Evolutionary conservation across 2,888 invertebrate species (phyloP).

Genomic region (Tromatobia lineatoria): DNA sequence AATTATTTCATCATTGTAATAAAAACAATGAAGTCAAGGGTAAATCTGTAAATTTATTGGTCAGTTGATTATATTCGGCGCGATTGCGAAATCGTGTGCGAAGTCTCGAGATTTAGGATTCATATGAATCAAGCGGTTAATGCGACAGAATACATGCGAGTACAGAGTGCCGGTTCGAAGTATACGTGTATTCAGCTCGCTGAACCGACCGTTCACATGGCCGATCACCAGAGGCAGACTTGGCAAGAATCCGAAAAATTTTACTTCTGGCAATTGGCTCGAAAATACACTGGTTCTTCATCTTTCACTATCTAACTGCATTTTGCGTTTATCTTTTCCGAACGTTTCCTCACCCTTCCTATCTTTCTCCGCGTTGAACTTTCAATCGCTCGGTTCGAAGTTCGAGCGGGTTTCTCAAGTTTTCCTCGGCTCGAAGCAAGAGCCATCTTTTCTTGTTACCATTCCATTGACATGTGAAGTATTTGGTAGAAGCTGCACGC

Average conservation of each 20-base stretch:
- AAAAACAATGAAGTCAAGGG: conserved; percentile 4
- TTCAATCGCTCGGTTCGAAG: conserved; percentile 6
- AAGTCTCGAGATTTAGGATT: conserved; percentile 24
- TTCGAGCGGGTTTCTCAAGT: conserved; percentile 38
- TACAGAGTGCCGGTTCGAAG: conserved; percentile 1
- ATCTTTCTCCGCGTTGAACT: not conserved
- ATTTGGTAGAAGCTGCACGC: not conserved
- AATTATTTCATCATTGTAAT: not conserved
- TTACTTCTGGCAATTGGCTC: conserved; percentile 66
- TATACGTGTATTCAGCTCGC: conserved; percentile 41
- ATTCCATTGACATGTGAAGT: not conserved
- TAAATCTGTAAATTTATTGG: not conserved
- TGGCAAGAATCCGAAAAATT: conserved; percentile 66
- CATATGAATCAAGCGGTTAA: conserved; percentile 35
- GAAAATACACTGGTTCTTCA: conserved; percentile 52
- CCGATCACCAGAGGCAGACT: conserved; percentile 45
- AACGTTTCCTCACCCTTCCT: conserved; percentile 34
- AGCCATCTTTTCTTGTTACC: not conserved
- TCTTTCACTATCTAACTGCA: conserved; percentile 40
- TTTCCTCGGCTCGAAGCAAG: conserved; percentile 15
- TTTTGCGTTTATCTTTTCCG: conserved; percentile 42
- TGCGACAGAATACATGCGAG: not conserved
- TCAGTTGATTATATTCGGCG: not conserved
- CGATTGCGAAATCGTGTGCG: conserved; percentile 18
- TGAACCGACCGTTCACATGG: conserved; percentile 46